Evolutionary conservation across 2,888 invertebrate species (phyloP).

Genomic region (Lobophora halterata): DNA sequence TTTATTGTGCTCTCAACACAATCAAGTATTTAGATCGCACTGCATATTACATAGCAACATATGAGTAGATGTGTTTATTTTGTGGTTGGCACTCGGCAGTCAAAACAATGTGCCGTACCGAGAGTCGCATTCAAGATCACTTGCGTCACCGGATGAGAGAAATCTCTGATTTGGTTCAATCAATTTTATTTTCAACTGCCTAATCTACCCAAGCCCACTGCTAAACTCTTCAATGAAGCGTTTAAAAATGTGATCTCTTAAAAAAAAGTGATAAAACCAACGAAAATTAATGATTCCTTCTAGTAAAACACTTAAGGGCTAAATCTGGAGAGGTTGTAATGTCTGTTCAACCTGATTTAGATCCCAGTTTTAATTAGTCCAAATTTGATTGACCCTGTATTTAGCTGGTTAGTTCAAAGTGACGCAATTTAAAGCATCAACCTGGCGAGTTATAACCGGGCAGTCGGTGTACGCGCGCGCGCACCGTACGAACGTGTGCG

Average conservation of each 20-base stretch:
- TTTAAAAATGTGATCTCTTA: constrained; percentile 2
- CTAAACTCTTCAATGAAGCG: constrained; percentile 10
- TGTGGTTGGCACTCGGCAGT: constrained; percentile 13
- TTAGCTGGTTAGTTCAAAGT: constrained; percentile 32
- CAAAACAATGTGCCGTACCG: constrained; percentile 23
- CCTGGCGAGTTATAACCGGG: constrained; percentile 15
- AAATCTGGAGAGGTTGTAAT: constrained; percentile 16
- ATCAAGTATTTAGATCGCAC: too few species aligned
- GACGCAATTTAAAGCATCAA: constrained; percentile 39
- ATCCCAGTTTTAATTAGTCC: constrained; percentile 27
- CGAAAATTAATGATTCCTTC: too few species aligned
- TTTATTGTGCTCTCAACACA: too few species aligned
- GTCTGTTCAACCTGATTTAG: constrained; percentile 7
- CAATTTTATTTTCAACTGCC: constrained; percentile 21
- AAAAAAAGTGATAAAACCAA: too few species aligned
- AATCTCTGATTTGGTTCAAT: constrained; percentile 29
- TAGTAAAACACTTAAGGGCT: constrained; percentile 7
- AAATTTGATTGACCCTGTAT: constrained; percentile 27
- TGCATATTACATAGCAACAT: constrained; percentile 2
- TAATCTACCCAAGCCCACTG: constrained; percentile 10
- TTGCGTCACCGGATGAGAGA: constrained; percentile 45
- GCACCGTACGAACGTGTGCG: constrained; percentile 53
- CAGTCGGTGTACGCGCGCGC: constrained; percentile 42
- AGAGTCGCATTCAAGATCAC: constrained; percentile 28
- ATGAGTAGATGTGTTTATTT: constrained; percentile 22